Conservation (phyloP, 2,113 vertebrate genomes). For the Syngnathus scovelli region DNA sequence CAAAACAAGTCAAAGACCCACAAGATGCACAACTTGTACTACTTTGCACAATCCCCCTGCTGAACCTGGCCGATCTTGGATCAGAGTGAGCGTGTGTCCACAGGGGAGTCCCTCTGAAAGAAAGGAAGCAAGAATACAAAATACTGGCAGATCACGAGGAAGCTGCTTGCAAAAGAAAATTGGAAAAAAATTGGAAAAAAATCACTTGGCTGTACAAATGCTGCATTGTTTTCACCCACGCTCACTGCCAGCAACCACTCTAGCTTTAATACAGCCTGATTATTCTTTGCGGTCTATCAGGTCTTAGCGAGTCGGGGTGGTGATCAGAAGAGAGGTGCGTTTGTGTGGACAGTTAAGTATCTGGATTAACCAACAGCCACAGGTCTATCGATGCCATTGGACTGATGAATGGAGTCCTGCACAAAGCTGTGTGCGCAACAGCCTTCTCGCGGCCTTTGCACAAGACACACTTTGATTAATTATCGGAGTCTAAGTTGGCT, state of each 20-base stretch:
- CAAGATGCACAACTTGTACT: background rate
- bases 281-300: constrained; percentile 16
- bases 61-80: constrained; percentile 59
- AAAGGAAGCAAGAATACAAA: constrained; percentile 40
- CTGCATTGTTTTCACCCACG: constrained; percentile 19
- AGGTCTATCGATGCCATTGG: constrained; percentile 63
- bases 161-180: background rate
- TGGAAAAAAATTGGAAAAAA: background rate
- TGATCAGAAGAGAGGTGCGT: constrained; percentile 50
- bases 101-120: constrained; percentile 48
- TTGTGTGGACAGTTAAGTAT: constrained; percentile 47
- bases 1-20: constrained; percentile 72
- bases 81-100: constrained; percentile 52
- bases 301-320: constrained; percentile 3
- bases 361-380: constrained; percentile 61
- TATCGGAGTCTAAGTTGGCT: constrained; percentile 23
- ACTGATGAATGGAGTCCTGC: constrained; percentile 62
- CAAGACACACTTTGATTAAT: constrained; percentile 37
- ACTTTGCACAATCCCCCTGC: constrained; percentile 40
- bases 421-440: constrained; percentile 25
- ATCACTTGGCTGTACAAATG: background rate
- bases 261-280: constrained; percentile 15
- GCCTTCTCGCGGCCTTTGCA: constrained; percentile 13
- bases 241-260: constrained; percentile 9
- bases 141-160: constrained; percentile 38